Base-by-base conservation (phyloP, 2,113 vertebrate genomes). In the Eublepharis macularius region DNA sequence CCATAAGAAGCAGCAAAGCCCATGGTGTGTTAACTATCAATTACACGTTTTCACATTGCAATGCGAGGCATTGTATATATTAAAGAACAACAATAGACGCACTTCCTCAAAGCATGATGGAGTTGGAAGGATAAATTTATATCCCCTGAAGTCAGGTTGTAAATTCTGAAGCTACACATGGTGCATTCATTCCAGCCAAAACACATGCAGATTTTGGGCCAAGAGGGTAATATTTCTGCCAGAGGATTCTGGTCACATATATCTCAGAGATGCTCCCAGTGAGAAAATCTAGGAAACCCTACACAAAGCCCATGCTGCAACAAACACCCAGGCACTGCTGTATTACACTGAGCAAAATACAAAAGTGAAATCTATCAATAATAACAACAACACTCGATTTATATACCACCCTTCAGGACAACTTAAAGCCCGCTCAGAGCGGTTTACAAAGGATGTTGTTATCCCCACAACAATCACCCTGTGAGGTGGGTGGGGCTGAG, bases 181-280 rank as follows among this genome's bases (percentile, higher is more conserved):
- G 47, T 7, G 47, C 4, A 2, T 2, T 8, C 0, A 0, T 2
- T 73, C 6, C 10, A n/a, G 1, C 0, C 39, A 34, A 54, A 87
- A 76, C 7, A 11, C 3, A 16, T 19, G 73, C 66, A 36, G 39
- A 65, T 24, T 4, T 63, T 60, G 66, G 41, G 74, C 9, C 0
- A n/a, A 14, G 68, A 45, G 4, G 41, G 65, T 32, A 77, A 0
- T 75, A 66, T 88, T 89, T 84, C 49, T 78, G 24, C 45, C 21
- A 78, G 65, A 54, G n/a, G 51, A 54, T 69, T 77, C 66, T 84
- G 63, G 36, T 73, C 60, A 36, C 21, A 24, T 76, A 36, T 1
- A 34, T 65, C 32, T 47, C 41, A 49, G 54, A 63, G 57, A 43
- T 26, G 47, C 39, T 76, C 82, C 57, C 32, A 36, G 29, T 74